Evolutionary conservation across 2,797 vertebrate genomes (phyloP).

Genomic region (Toxotes lorentzi): DNA sequence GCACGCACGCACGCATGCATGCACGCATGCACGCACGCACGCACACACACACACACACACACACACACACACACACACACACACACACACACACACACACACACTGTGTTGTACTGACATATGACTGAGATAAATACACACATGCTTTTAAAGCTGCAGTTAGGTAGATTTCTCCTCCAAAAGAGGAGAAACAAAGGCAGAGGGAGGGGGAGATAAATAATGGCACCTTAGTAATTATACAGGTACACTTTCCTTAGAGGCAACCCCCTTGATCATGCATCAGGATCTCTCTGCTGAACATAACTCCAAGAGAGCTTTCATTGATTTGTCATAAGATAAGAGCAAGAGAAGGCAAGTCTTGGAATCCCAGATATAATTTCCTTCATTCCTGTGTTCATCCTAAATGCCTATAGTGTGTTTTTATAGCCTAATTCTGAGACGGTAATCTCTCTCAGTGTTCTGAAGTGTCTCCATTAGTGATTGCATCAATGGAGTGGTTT

Average conservation of each 20-base stretch:
- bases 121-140: constrained; percentile 62
- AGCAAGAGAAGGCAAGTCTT: constrained; percentile 39
- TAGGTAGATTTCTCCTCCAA: constrained; percentile 35
- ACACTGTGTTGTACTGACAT: constrained; percentile 44
- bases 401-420: constrained; percentile 78
- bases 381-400: constrained; percentile 54
- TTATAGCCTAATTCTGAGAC: constrained; percentile 78
- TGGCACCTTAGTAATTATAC: constrained; percentile 66
- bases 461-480: constrained; percentile 80
- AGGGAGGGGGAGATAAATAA: constrained; percentile 48
- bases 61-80: no score
- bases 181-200: constrained; percentile 39
- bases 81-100: constrained; percentile 24
- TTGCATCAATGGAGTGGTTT: constrained; percentile 72
- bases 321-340: constrained; percentile 79
- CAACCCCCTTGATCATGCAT: constrained; percentile 55
- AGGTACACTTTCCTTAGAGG: constrained; percentile 63
- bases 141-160: constrained; percentile 47
- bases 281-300: constrained; percentile 59
- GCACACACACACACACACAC: constrained; percentile 42
- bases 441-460: constrained; percentile 73
- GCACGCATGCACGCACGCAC: no score
- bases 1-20: constrained; percentile 40
- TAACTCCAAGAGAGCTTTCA: constrained; percentile 73
- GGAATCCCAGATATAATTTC: constrained; percentile 48